Conservation (phyloP, 2,797 vertebrate genomes). For the Etheostoma perlongum region DNA sequence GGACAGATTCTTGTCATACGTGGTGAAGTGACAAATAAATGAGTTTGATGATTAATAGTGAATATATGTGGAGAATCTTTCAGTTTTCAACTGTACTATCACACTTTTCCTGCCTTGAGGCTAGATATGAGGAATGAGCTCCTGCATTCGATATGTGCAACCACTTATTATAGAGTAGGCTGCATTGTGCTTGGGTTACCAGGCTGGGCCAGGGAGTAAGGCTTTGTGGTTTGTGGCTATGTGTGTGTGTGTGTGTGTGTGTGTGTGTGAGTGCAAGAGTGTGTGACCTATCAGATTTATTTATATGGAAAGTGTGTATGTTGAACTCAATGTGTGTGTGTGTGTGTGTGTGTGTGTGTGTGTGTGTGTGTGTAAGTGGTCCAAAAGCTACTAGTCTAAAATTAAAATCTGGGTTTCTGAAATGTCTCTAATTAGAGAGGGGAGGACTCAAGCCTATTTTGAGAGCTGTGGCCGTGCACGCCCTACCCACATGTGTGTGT, state of each 20-base stretch:
- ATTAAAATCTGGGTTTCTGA: conserved; percentile 88
- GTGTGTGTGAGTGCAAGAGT: conserved; percentile 31
- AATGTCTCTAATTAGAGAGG: conserved; percentile 89
- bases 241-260: conserved; percentile 58
- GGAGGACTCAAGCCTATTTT: conserved; percentile 85
- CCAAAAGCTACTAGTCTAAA: conserved; percentile 85
- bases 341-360: conserved; percentile 36
- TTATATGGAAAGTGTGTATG: conserved; percentile 75
- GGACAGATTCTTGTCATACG: conserved; percentile 30
- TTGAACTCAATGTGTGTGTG: conserved; percentile 49
- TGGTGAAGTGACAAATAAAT: conserved; percentile 41
- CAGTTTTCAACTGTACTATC: conserved; percentile 51
- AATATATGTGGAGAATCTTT: conserved; percentile 32
- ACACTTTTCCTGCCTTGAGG: conserved; percentile 54
- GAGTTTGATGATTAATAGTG: conserved; percentile 33
- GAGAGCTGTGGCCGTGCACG: conserved; percentile 83
- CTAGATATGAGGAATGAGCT: conserved; percentile 53
- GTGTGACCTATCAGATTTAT: conserved; percentile 77
- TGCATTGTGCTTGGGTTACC: conserved; percentile 83
- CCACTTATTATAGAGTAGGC: conserved; percentile 77
- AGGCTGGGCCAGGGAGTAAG: conserved; percentile 69
- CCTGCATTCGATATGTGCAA: conserved; percentile 73
- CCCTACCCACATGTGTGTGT: conserved; percentile 82
- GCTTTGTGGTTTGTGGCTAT: conserved; percentile 75
- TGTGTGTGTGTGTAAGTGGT: conserved; percentile 51